These are phyloP conservation scores for Bostrychus sinensis DNA, from an alignment of 2,113 vertebrate genomes.

Conservation along the genomic window DNA sequence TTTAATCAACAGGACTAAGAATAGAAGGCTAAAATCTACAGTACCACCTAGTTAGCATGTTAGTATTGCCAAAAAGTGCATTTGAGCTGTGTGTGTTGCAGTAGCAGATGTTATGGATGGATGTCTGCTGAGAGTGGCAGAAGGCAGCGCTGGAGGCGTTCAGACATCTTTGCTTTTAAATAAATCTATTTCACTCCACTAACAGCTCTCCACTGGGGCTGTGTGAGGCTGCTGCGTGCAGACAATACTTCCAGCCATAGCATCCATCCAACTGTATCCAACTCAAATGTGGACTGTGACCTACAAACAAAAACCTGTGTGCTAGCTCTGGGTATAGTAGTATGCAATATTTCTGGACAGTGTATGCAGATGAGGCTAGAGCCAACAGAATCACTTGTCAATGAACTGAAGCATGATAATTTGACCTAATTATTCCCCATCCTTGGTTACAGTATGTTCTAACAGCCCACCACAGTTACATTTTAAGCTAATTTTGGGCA, in stretches of 20 bases:
- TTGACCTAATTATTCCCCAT: conserved; percentile 43
- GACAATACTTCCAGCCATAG: conserved; percentile 1
- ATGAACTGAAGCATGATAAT: conserved; percentile 38
- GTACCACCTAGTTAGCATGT: conserved; percentile 19
- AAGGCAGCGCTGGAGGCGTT: conserved; percentile 38
- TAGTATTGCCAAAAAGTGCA: conserved; percentile 31
- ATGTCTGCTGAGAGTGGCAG: conserved; percentile 47
- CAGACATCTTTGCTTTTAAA: conserved; percentile 56
- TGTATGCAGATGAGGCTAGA: not conserved
- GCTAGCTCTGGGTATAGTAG: not conserved
- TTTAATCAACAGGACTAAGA: conserved; percentile 27
- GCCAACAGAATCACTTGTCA: conserved; percentile 5
- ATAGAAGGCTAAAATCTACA: conserved; percentile 34
- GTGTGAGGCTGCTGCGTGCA: conserved; percentile 31
- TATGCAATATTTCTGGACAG: not conserved
- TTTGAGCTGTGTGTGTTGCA: conserved; percentile 21
- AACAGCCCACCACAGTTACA: conserved; percentile 16
- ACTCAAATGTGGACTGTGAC: conserved; percentile 6
- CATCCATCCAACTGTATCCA: conserved; percentile 27
- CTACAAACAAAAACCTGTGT: not conserved
- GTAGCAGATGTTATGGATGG: conserved; percentile 59
- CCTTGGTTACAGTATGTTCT: not conserved
- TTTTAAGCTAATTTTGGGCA: conserved; percentile 5
- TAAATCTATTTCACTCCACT: conserved; percentile 54
- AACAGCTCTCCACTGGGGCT: conserved; percentile 5